phyloP scores from a whole-genome alignment of 2,888 invertebrate species.

The Ellobium chinense region DNA sequence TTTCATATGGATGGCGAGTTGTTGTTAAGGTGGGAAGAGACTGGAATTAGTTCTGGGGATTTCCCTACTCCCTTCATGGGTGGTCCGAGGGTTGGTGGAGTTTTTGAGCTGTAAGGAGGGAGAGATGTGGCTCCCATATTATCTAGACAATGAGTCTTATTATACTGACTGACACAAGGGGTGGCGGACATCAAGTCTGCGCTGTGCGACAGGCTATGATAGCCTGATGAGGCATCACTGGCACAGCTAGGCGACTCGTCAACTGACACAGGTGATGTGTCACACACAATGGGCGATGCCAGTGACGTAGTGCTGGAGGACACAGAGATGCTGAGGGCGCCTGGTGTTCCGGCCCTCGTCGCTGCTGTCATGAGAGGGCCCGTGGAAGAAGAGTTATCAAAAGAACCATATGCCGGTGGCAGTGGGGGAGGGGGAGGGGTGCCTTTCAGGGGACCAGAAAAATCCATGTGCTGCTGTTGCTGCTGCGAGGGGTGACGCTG shows the following conservation, averaged over 20 bases:
- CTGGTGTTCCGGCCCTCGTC: not conserved
- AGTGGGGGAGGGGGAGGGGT: conserved; percentile 12
- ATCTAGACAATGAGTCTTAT: conserved; percentile 24
- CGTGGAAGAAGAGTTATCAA: conserved; percentile 8
- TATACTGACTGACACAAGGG: not conserved
- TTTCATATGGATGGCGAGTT: not conserved
- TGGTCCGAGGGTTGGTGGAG: conserved; percentile 5
- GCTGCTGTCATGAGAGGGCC: conserved; percentile 7
- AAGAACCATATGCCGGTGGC: conserved; percentile 29
- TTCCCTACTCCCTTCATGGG: not conserved
- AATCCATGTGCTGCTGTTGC: conserved; percentile 1
- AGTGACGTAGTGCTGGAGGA: conserved; percentile 26
- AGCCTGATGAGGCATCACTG: conserved; percentile 36
- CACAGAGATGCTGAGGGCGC: conserved; percentile 29
- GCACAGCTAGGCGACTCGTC: conserved; percentile 46
- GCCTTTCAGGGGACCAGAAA: conserved; percentile 8
- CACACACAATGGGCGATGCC: conserved; percentile 38
- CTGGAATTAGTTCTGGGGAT: conserved; percentile 5
- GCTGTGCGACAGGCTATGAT: conserved; percentile 40
- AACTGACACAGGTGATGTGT: conserved; percentile 44
- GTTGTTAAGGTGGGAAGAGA: not conserved
- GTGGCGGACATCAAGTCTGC: not conserved
- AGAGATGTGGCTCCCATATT: not conserved
- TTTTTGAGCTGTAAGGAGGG: conserved; percentile 2
- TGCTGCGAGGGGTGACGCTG: not conserved